phyloP scores from a whole-genome alignment of 1,140 invertebrate genomes.

The Neodiprion fabricii region DNA sequence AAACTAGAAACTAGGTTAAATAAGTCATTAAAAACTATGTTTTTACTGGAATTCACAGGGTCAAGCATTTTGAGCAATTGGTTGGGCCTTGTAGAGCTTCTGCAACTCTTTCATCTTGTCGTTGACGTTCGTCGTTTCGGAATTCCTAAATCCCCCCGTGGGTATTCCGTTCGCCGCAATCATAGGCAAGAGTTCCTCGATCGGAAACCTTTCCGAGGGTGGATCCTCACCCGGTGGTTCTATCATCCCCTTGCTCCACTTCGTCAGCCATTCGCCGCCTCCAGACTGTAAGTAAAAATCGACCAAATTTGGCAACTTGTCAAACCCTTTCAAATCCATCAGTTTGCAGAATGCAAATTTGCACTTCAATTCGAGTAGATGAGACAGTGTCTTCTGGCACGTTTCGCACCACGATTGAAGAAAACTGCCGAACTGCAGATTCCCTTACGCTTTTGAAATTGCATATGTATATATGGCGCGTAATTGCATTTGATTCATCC shows the following conservation, averaged over 20 bases:
- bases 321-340: too few species aligned
- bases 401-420: too few species aligned
- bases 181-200: neutral
- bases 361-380: too few species aligned
- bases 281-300: conserved; percentile 30
- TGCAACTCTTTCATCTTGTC: neutral
- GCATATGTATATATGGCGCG: too few species aligned
- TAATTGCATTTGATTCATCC: too few species aligned
- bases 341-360: too few species aligned
- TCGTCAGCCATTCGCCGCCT: conserved; percentile 38
- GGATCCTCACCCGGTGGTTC: conserved; percentile 19
- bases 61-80: neutral
- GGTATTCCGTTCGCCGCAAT: neutral
- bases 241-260: conserved; percentile 38
- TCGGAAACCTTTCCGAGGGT: neutral
- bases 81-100: neutral
- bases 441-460: too few species aligned
- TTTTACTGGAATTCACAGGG: neutral
- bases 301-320: neutral
- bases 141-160: neutral
- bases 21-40: neutral
- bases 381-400: too few species aligned
- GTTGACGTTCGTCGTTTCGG: neutral
- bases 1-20: neutral
- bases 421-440: too few species aligned